These are phyloP conservation scores for Bombus affinis DNA, from an alignment of 1,140 invertebrate genomes.

Conservation along the genomic window DNA sequence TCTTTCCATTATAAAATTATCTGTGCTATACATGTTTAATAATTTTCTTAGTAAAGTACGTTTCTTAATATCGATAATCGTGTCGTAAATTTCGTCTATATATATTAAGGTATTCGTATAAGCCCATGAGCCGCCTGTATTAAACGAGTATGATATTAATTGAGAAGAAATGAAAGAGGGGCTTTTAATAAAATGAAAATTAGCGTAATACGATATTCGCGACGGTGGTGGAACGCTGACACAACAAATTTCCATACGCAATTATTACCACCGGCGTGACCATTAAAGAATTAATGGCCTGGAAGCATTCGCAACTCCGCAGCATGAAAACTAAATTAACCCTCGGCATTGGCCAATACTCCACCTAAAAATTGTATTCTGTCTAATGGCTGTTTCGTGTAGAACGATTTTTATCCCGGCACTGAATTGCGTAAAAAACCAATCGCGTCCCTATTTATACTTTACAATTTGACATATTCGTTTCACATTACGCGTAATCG, in stretches of 20 bases:
- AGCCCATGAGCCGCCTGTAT: neutral
- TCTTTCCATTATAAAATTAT: neutral
- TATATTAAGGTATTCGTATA: neutral
- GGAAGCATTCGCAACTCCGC: constrained; percentile 30
- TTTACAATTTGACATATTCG: neutral
- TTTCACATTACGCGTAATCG: neutral
- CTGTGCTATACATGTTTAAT: neutral
- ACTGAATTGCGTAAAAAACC: neutral
- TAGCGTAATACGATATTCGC: neutral
- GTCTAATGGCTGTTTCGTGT: constrained; percentile 40
- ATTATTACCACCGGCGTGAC: constrained; percentile 12
- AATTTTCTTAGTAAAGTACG: neutral
- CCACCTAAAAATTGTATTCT: neutral
- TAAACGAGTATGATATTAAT: constrained; percentile 3
- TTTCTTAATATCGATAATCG: neutral
- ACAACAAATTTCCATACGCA: constrained; percentile 25
- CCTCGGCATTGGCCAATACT: neutral
- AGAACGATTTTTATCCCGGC: neutral
- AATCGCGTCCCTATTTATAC: neutral
- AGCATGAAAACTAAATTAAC: constrained; percentile 39
- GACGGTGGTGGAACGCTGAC: neutral
- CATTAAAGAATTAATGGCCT: constrained; percentile 41
- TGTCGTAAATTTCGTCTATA: neutral
- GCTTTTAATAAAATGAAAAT: neutral
- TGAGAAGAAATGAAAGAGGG: neutral